Evolutionary conservation across 2,113 vertebrate species (phyloP).

Genomic region (Antidorcas marsupialis): DNA sequence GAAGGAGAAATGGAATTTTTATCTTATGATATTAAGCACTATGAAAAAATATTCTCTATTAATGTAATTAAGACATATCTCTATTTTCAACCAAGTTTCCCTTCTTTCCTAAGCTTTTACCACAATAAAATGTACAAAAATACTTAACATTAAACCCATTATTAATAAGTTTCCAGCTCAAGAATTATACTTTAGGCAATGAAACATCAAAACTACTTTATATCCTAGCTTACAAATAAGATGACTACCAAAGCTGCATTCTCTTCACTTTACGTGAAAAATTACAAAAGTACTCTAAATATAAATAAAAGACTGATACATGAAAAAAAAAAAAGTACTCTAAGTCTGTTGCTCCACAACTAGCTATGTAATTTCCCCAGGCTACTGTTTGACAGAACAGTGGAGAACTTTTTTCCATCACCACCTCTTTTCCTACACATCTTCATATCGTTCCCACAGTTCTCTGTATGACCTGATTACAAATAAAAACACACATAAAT

Average conservation of each 20-base stretch:
- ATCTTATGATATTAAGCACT: neutral
- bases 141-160: neutral
- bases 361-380: neutral
- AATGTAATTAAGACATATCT: neutral
- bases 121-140: neutral
- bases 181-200: slow-evolving; percentile 10
- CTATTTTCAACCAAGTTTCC: neutral
- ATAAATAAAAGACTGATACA: no score
- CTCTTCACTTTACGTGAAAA: neutral
- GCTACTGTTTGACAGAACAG: neutral
- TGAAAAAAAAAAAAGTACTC: neutral
- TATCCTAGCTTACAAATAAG: neutral
- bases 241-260: neutral
- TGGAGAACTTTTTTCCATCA: neutral
- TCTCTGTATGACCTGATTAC: neutral
- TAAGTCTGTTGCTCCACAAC: neutral
- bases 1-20: neutral
- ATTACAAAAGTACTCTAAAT: neutral
- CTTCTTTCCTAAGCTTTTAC: neutral
- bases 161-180: neutral
- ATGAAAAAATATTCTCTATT: slow-evolving; percentile 3
- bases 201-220: neutral
- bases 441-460: neutral
- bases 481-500: neutral
- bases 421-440: neutral